Conservation (phyloP, 2,888 invertebrate species). For the Myopa testacea region DNA sequence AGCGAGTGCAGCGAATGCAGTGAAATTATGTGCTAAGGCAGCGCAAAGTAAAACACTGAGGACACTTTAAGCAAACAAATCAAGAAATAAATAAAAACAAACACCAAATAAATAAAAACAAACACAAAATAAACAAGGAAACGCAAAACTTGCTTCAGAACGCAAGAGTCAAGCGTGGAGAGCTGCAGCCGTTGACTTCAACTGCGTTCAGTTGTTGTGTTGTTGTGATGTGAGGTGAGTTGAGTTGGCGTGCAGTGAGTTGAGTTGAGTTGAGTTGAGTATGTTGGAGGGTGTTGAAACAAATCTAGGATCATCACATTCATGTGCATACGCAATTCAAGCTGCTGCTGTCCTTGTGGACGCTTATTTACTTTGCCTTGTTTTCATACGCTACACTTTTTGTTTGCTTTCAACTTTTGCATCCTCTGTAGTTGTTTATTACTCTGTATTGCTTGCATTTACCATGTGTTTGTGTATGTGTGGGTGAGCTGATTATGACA, state of each 20-base stretch:
- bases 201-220: background rate
- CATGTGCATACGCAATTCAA: background rate
- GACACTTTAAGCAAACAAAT: constrained; percentile 3
- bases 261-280: too few relatives aligned
- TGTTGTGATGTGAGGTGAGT: too few relatives aligned
- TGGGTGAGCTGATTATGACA: constrained; percentile 17
- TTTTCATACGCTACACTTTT: background rate
- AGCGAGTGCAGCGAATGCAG: background rate
- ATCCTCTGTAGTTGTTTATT: background rate
- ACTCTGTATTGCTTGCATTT: background rate
- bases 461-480: background rate
- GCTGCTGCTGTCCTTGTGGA: background rate
- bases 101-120: background rate
- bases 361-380: constrained; percentile 1
- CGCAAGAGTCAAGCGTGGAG: background rate
- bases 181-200: constrained; percentile 3
- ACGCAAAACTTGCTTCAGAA: constrained; percentile 2
- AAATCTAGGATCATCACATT: background rate
- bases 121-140: background rate
- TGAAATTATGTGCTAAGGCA: constrained; percentile 5
- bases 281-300: background rate
- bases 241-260: background rate
- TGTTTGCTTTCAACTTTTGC: constrained; percentile 3
- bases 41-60: background rate
- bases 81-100: background rate